Conservation (phyloP, 1,140 invertebrate species). For the Halictus rubicundus region DNA sequence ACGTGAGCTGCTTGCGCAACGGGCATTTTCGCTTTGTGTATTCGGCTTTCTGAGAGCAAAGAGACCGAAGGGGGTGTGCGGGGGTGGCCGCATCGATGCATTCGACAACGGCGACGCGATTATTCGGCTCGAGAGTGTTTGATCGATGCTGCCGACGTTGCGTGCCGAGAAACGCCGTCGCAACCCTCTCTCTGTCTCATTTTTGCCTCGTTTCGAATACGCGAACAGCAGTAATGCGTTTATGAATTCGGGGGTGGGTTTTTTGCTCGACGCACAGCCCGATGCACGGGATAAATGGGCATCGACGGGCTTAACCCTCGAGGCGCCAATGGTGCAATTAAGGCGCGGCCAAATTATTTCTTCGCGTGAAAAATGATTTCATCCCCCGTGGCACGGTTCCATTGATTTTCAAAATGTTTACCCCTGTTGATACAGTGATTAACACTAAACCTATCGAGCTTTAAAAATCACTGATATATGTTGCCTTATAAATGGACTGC, state of each 20-base stretch:
- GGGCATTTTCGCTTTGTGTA: conserved; percentile 9
- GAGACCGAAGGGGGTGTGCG: neutral
- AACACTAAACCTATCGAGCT: too few species aligned
- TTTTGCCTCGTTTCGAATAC: neutral
- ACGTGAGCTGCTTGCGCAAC: conserved; percentile 52
- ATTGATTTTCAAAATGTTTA: too few species aligned
- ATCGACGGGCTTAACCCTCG: too few species aligned
- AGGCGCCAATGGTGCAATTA: too few species aligned
- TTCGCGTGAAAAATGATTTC: too few species aligned
- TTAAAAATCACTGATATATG: too few species aligned
- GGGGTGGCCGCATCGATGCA: conserved; percentile 16
- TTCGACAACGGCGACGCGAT: conserved; percentile 8
- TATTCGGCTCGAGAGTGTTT: conserved; percentile 30
- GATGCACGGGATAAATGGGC: neutral
- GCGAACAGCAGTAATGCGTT: neutral
- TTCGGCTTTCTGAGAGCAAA: neutral
- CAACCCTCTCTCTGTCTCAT: too few species aligned
- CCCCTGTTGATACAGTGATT: too few species aligned
- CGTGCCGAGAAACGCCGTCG: conserved; percentile 1
- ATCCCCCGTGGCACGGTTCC: too few species aligned
- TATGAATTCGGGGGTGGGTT: conserved; percentile 22
- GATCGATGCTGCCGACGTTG: conserved; percentile 39
- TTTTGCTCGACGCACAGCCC: neutral
- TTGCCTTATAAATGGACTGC: too few species aligned
- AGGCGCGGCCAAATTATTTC: too few species aligned